Evolutionary conservation across 2,113 vertebrate genomes (phyloP), one percentile per base, ranked within the genome.

Genomic region (Poecilia latipinna): DNA sequence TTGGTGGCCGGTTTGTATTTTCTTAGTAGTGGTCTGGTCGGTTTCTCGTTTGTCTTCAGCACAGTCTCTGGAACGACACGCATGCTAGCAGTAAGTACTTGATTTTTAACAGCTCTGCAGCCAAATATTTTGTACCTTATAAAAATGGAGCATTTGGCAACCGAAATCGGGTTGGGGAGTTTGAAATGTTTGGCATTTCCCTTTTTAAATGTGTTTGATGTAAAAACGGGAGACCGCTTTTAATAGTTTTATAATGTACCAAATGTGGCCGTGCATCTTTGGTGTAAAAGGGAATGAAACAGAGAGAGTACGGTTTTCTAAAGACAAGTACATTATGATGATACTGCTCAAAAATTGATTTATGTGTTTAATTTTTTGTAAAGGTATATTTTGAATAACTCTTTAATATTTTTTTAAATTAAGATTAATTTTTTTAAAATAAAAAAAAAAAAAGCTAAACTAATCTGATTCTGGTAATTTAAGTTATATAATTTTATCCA

Each of bases 21-120:
- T 83, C 87, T 90, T 1, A 79, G 87, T 8, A 92, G 91, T 61
- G 93, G 90, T 82, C 93, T 90, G 2, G 93, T 94, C 11, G 93
- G 93, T 80, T 91, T 93, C 81, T 86, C 90, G 61, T 75, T 82
- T 2, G 61, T 80, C 54, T 86, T 89, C 81, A 94, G 70, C 15
- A 94, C 78, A 10, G 92, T 94, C 82, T 88, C 93, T 94, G 82
- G 81, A 92, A 91, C 26, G 17, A 63, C 70, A 80, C 72, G 83
- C 11, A 83, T 26, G 72, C 85, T 44, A 51, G 72, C 79, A 63
- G 89, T 42, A 29, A 64, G 10, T 3, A 33, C 64, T 77, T 35
- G 33, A 0, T 8, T 76, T 80, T 73, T 42, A 72, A 68, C 24
- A 60, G 35, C 33, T 65, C 37, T 44, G 28, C 54, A 80, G 28